Base-by-base conservation (phyloP, 2,888 invertebrate species). In the Agrilus biguttatus region DNA sequence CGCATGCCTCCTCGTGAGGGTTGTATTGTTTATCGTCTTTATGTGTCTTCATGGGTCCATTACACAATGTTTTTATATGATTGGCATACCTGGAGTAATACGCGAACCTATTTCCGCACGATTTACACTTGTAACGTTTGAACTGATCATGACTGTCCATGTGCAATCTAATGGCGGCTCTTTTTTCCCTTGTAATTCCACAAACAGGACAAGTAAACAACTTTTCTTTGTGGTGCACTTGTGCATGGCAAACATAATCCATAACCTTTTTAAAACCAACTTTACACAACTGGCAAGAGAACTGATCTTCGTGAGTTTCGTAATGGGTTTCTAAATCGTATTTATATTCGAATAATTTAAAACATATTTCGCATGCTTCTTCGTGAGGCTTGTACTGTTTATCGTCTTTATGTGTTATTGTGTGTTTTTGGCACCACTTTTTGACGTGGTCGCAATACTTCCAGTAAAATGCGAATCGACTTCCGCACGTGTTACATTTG, bases 401-500 rank as follows among this genome's bases (percentile, higher is more conserved):
- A n/a, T n/a, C n/a, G n/a, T 40, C n/a, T 33, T 12, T 8, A 8
- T 14, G 8, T 19, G 2, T n/a, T 12, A 33, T 14, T 40, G 44
- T 5, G 19, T 5, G 3, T 19, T 19, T 5, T 19, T 19, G n/a
- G n/a, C n/a, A n/a, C 19, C 5, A 5, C 19, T 19, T 19, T 19
- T 19, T 19, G 3, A 19, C 19, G 19, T 23, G 23, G 6, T 23
- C 4, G 7, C 2, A 23, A 23, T 23, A 23, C 2, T 23, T 3
- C n/a, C 50, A 46, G 17, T 49, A 50, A 17, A 51, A 50, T 12
- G 57, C 44, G 39, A 59, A 60, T 1, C 56, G 55, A 44, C 55
- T 60, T 6, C 52, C 53, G 47, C 62, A 62, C 7, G 57, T 48
- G 6, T 55, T 50, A 44, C 62, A 62, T 10, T 51, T 46, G 37